Evolutionary conservation across 2,113 vertebrate species (phyloP).

Genomic region (Ariopsis seemanni): DNA sequence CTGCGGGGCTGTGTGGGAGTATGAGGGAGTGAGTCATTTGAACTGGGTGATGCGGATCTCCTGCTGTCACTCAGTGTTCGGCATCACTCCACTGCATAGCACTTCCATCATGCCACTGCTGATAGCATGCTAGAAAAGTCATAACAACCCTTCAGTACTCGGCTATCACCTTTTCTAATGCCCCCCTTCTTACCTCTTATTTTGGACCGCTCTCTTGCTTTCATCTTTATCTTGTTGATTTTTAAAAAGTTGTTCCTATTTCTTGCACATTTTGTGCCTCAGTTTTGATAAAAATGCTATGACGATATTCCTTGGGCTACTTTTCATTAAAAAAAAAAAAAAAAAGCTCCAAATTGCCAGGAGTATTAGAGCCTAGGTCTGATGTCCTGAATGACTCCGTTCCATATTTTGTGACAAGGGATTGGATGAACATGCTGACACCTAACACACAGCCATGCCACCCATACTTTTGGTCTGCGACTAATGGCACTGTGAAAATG

Average conservation of each 20-base stretch:
- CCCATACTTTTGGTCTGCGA: not conserved
- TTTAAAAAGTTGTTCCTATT: not conserved
- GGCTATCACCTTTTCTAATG: constrained; percentile 16
- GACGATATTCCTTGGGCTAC: not conserved
- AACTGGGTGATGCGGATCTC: constrained; percentile 38
- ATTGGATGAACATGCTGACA: constrained; percentile 36
- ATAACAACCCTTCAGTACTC: constrained; percentile 32
- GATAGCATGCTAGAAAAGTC: constrained; percentile 19
- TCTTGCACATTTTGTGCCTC: not conserved
- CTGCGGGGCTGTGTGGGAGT: constrained; percentile 28
- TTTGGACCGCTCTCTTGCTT: constrained; percentile 11
- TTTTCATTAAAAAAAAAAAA: not conserved
- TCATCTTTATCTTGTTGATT: not conserved
- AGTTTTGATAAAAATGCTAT: not conserved
- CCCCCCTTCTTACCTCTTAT: constrained; percentile 39
- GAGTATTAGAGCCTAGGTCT: constrained; percentile 19
- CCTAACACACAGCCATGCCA: constrained; percentile 20
- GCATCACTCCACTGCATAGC: constrained; percentile 37
- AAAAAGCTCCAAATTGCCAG: not conserved
- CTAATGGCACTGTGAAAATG: constrained; percentile 55
- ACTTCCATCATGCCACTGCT: constrained; percentile 23
- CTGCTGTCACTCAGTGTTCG: constrained; percentile 48
- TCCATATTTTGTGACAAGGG: constrained; percentile 34
- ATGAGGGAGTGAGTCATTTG: constrained; percentile 35
- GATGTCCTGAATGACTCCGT: constrained; percentile 34